Conservation (phyloP, 2,113 vertebrate genomes). For the Nothobranchius kuhntae region DNA sequence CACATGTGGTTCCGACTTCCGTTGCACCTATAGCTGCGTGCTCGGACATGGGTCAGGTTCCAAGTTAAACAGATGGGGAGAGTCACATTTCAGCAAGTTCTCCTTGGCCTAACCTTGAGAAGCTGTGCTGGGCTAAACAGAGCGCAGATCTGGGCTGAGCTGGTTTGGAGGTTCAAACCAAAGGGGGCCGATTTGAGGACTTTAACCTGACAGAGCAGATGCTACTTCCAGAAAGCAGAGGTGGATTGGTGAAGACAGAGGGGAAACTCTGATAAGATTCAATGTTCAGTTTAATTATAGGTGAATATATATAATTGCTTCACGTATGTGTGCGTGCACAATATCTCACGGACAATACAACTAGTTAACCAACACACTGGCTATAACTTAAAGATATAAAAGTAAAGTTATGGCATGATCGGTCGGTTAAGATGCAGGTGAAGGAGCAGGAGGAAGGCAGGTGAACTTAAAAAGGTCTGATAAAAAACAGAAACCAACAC, state of each 20-base stretch:
- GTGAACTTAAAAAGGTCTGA: too few relatives aligned
- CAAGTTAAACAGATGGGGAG: conserved; percentile 67
- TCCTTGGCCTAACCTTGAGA: conserved; percentile 74
- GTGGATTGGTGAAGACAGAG: neutral
- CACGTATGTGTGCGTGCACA: too few relatives aligned
- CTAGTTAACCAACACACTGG: too few relatives aligned
- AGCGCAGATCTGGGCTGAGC: conserved; percentile 40
- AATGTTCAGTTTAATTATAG: too few relatives aligned
- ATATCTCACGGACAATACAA: too few relatives aligned
- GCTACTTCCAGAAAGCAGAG: conserved; percentile 17
- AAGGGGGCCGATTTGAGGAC: conserved; percentile 26
- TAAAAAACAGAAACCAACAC: too few relatives aligned
- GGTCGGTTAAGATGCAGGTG: too few relatives aligned
- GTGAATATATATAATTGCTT: too few relatives aligned
- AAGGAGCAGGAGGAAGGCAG: too few relatives aligned
- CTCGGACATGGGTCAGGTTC: conserved; percentile 37
- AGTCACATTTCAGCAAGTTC: conserved; percentile 47
- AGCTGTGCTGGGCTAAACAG: conserved; percentile 59
- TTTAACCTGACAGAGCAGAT: conserved; percentile 1
- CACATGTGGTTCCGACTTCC: conserved; percentile 16
- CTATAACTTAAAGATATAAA: too few relatives aligned
- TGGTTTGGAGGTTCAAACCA: conserved; percentile 35
- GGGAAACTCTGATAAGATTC: too few relatives aligned
- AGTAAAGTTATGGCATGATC: too few relatives aligned
- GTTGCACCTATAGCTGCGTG: conserved; percentile 21